Evolutionary conservation across 1,140 invertebrate species (phyloP).

Genomic region (Platyscapa corneri): DNA sequence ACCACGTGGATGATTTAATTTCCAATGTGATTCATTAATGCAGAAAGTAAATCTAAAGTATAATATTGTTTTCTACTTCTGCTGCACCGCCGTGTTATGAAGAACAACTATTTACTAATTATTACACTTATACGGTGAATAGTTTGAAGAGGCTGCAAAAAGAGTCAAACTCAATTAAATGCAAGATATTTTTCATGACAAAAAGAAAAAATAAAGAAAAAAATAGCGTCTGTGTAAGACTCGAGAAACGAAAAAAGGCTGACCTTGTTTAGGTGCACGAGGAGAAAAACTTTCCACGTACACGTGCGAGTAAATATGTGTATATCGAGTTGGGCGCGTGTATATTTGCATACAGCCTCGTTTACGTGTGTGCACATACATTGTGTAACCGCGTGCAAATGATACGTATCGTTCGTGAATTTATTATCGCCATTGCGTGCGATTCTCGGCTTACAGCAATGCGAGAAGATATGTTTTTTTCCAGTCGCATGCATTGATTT

Average conservation of each 20-base stretch:
- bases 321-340: background rate
- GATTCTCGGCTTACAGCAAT: background rate
- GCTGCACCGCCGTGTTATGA: too few species aligned
- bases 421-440: constrained; percentile 24
- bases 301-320: background rate
- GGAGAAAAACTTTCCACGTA: background rate
- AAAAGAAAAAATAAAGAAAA: background rate
- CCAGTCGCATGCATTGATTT: background rate
- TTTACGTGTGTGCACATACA: background rate
- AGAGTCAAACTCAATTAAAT: background rate
- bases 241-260: background rate
- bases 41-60: too few species aligned
- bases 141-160: too few species aligned
- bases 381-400: constrained; percentile 14
- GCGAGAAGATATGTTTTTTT: background rate
- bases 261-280: constrained; percentile 3
- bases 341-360: constrained; percentile 1
- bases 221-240: background rate
- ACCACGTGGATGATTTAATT: too few species aligned
- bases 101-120: too few species aligned
- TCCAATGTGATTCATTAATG: too few species aligned
- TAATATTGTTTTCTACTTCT: too few species aligned
- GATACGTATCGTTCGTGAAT: constrained; percentile 28
- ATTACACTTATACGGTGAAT: too few species aligned
- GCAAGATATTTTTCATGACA: background rate